Evolutionary conservation across 2,797 vertebrate genomes (phyloP).

Genomic region (Selene dorsalis): DNA sequence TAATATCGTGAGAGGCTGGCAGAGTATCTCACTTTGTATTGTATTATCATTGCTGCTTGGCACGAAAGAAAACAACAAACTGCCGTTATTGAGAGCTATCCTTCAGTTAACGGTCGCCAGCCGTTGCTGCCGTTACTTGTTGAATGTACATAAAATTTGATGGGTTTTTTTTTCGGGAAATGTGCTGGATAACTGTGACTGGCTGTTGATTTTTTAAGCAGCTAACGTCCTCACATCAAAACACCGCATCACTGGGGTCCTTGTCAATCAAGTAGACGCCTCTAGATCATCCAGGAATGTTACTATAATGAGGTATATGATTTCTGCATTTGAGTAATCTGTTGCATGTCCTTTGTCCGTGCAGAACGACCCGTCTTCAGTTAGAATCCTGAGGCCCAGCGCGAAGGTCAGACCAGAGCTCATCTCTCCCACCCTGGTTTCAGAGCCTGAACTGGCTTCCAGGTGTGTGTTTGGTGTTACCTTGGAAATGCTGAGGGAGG

Average conservation of each 20-base stretch:
- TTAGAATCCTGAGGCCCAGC: conserved; percentile 74
- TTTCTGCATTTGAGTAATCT: neutral
- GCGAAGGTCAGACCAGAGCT: conserved; percentile 80
- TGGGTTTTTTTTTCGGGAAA: no score
- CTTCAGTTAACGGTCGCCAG: no score
- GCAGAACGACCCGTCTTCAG: conserved; percentile 82
- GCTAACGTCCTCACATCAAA: neutral
- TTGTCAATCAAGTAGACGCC: neutral
- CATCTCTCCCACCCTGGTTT: conserved; percentile 23
- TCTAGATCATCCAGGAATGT: neutral
- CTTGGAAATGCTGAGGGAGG: conserved; percentile 74
- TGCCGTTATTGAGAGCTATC: no score
- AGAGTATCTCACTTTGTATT: no score
- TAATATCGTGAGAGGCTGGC: no score
- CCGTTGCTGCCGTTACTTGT: no score
- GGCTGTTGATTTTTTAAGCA: no score
- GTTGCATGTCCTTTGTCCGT: neutral
- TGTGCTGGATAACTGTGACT: no score
- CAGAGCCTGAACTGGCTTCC: conserved; percentile 23
- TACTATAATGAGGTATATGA: neutral
- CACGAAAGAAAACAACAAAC: no score
- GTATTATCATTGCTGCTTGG: no score
- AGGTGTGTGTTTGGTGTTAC: conserved; percentile 79
- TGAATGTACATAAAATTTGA: no score
- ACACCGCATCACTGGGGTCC: neutral